phyloP scores from a whole-genome alignment of 2,797 vertebrate genomes.

The Hoplostethus mediterraneus region DNA sequence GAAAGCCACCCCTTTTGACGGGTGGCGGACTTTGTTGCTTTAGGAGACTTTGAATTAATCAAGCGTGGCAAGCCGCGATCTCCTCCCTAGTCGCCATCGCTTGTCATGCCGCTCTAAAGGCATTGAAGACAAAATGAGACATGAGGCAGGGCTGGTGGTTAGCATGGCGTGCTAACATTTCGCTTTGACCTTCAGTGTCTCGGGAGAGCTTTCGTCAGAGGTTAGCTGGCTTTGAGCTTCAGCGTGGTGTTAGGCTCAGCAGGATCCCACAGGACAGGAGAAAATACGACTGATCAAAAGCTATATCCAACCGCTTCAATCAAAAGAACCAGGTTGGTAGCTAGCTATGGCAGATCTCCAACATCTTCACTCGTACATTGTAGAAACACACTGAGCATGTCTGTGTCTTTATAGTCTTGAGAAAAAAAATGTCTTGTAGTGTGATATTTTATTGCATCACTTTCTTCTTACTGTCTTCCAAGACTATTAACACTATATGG shows the following conservation, averaged over 20 bases:
- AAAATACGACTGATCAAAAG: conserved; percentile 41
- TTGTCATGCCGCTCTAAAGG: conserved; percentile 25
- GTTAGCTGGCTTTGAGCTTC: conserved; percentile 57
- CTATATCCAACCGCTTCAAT: conserved; percentile 32
- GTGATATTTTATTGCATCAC: not conserved
- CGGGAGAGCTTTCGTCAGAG: conserved; percentile 43
- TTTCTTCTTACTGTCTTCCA: not conserved
- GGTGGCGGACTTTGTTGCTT: not conserved
- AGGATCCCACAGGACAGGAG: conserved; percentile 27
- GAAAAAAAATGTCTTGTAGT: not conserved
- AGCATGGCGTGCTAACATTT: conserved; percentile 32
- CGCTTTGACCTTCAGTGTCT: conserved; percentile 40
- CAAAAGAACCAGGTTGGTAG: conserved; percentile 17
- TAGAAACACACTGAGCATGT: not conserved
- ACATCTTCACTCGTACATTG: not conserved
- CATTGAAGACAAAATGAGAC: conserved; percentile 9
- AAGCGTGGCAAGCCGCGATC: not conserved
- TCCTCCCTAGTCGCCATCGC: not conserved
- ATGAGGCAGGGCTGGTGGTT: conserved; percentile 2
- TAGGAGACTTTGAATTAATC: conserved; percentile 15
- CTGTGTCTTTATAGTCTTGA: not conserved
- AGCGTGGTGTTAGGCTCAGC: conserved; percentile 31
- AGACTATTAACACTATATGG: not conserved
- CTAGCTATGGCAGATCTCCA: not conserved
- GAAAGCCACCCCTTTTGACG: not conserved